Conservation (phyloP, 2,888 invertebrate species). For the Amitus sp. region DNA sequence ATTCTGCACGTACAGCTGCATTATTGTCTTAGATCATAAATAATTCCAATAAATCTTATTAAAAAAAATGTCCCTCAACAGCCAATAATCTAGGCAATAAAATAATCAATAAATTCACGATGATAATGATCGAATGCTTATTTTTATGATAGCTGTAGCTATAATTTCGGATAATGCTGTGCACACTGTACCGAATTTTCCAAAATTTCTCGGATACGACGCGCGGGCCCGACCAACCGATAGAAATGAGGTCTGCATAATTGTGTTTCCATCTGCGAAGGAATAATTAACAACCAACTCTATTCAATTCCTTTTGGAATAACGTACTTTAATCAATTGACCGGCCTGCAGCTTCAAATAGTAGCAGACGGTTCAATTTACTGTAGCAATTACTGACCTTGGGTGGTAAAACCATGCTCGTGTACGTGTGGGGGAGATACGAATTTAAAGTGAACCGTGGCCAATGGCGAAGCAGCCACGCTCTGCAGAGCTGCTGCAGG, state of each 20-base stretch:
- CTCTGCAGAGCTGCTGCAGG: constrained; percentile 41
- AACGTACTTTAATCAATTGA: too few relatives aligned
- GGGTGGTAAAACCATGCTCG: not conserved
- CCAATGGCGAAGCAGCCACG: constrained; percentile 51
- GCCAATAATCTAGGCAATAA: too few relatives aligned
- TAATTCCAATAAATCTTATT: too few relatives aligned
- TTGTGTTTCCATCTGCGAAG: constrained; percentile 51
- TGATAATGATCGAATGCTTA: too few relatives aligned
- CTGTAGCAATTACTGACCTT: constrained; percentile 1
- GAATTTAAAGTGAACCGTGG: constrained; percentile 54
- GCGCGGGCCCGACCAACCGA: constrained; percentile 52
- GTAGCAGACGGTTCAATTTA: too few relatives aligned
- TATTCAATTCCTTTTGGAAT: constrained; percentile 6
- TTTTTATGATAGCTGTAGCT: too few relatives aligned
- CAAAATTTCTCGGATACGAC: constrained; percentile 17
- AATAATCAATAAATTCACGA: too few relatives aligned
- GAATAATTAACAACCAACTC: constrained; percentile 7
- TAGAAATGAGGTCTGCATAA: constrained; percentile 55
- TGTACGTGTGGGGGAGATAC: constrained; percentile 2
- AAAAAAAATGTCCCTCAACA: too few relatives aligned
- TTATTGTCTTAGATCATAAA: too few relatives aligned
- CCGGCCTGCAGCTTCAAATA: too few relatives aligned
- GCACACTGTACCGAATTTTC: constrained; percentile 41
- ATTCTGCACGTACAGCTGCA: too few relatives aligned
- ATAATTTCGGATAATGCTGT: too few relatives aligned